Evolutionary conservation across 2,888 invertebrate genomes (phyloP).

Genomic region (Melipona beecheii): DNA sequence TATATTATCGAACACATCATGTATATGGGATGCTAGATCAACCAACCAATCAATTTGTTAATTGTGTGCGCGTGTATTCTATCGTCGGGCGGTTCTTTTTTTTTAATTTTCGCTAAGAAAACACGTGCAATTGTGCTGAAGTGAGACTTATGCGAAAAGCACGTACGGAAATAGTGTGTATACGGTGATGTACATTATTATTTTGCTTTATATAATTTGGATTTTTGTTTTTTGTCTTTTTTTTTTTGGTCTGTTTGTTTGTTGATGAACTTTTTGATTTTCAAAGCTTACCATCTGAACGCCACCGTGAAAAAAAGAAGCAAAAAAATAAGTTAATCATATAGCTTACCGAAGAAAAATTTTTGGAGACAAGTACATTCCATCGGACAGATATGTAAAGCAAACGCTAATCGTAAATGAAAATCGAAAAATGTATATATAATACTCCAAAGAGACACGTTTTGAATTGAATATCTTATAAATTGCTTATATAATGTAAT

Average conservation of each 20-base stretch:
- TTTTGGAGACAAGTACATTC: conserved; percentile 11
- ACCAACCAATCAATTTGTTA: conserved; percentile 68
- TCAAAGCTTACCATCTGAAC: conserved; percentile 81
- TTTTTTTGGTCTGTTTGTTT: conserved; percentile 28
- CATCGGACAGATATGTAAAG: conserved; percentile 18
- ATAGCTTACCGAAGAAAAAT: conserved; percentile 2
- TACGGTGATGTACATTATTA: conserved; percentile 47
- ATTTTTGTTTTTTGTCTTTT: too few species aligned
- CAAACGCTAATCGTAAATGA: conserved; percentile 61
- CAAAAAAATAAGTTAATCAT: conserved; percentile 68
- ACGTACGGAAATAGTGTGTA: conserved; percentile 53
- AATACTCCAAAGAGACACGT: conserved; percentile 5
- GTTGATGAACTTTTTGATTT: conserved; percentile 41
- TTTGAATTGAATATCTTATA: not conserved
- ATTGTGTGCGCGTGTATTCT: conserved; percentile 38
- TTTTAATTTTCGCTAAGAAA: conserved; percentile 50
- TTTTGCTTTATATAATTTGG: conserved; percentile 8
- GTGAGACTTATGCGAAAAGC: conserved; percentile 63
- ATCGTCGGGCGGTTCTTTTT: conserved; percentile 7
- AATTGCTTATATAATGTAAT: too few species aligned
- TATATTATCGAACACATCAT: conserved; percentile 97
- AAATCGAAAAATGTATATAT: conserved; percentile 23
- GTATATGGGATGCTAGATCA: conserved; percentile 90
- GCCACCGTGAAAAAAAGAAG: conserved; percentile 79
- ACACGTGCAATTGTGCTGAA: conserved; percentile 59